Base-by-base conservation (phyloP, 2,888 invertebrate genomes). In the Coecobrya sp. region DNA sequence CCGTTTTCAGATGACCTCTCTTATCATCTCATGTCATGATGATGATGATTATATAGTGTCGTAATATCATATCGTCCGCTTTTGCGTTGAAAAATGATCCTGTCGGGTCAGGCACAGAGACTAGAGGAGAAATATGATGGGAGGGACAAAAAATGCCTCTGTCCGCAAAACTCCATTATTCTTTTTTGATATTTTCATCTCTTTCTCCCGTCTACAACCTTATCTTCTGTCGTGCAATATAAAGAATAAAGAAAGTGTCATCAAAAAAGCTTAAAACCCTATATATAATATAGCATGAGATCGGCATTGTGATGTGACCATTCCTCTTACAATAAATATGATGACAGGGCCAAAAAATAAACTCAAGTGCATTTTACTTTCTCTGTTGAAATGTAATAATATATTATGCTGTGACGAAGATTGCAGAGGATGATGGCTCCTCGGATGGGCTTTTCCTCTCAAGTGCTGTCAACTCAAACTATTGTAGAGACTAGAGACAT, bases 401-500 rank as follows among this genome's bases (percentile, higher is more conserved):
- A 65, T 27, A 13, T n/a, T 70, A 30, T 36, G 70, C 36, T 10
- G 13, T 36, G 36, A 36, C 16, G 19, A 36, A 30, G 30, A 70
- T 16, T 36, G 70, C 11, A 16, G 36, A 36, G 36, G 70, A 7
- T 70, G 36, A 70, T 36, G 16, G 16, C 36, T 36, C n/a, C 16
- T 36, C 5, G 30, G 36, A 49, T 59, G 70, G 36, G 16, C n/a
- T n/a, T 30, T 70, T 36, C 70, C 36, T n/a, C n/a, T 70, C 70
- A 30, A 70, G 70, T 70, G 36, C n/a, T 70, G 70, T 70, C 70
- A 70, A 70, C 70, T 70, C 36, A 70, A 70, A 70, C 30, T 70
- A 70, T 36, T 65, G 25, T 11, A 27, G 27, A 65, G 27, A 65
- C 27, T n/a, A n/a, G n/a, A n/a, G n/a, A 27, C 25, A 19, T 27